Base-by-base conservation (phyloP, 2,113 vertebrate species). In the Reinhardtius hippoglossoides region DNA sequence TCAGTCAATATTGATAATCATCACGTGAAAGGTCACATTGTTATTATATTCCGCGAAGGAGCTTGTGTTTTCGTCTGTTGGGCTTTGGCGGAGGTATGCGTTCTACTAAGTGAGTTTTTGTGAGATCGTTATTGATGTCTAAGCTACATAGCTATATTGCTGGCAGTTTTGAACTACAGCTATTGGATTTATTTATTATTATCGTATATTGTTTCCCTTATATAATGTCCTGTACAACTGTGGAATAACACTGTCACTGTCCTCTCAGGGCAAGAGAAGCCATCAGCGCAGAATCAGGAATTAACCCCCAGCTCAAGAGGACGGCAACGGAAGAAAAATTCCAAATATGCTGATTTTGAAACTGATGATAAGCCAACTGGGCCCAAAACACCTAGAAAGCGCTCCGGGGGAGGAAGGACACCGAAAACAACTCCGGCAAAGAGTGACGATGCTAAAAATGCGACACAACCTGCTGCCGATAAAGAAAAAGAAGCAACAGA, bases 261-360 rank as follows among this genome's bases (percentile, higher is more conserved):
- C 60, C 35, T 63, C 4, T 3, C 87, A 93, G 92, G 65, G 26
- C 37, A 46, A 61, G 72, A 84, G 12, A 12, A 56, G 60, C 61
- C 79, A 1, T 26, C 71, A 1, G 76, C 79, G n/a, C 37, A 78
- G 18, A 2, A 2, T 8, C 21, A 2, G 3, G 21, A 74, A 37
- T 59, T 78, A 63, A 16, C 71, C 0, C 60, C 76, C 44, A 87
- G 55, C 48, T 86, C 83, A 1, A 78, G 5, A 40, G 81, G 84
- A 35, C 77, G 91, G 3, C 77, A 66, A 9, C 76, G 88, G 1
- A 93, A 57, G 84, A 89, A 65, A 73, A 92, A 90, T 35, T 1
- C 80, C 2, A 93, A 74, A 82, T 92, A 77, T 70, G 8, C n/a
- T 0, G 76, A 88, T 16, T 92, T 77, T 57, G 84, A 81, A 54